Percentiles rank a stretch among this genome's conserved stretches.
phyloP scores from a whole-genome alignment of 2,888 invertebrate genomes.

The Smittia aterrima region DNA sequence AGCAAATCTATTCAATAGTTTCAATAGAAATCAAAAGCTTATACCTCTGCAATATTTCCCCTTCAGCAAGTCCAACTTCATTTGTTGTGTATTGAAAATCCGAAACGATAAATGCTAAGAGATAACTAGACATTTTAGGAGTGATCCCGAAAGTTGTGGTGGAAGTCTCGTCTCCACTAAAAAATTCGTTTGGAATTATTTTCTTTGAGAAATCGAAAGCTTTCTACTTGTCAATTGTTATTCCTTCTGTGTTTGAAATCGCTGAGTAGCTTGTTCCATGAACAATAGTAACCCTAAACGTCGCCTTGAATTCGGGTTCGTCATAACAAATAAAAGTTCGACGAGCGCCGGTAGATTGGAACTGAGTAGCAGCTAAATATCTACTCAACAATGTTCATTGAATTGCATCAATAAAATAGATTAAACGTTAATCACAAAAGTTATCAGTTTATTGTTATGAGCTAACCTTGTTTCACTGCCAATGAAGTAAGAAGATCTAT shows the following conservation, averaged over 20 bases:
- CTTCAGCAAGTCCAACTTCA: not conserved
- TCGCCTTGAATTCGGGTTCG: conserved; percentile 64
- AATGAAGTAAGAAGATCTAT: not conserved
- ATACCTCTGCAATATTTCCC: not conserved
- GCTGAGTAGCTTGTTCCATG: not conserved
- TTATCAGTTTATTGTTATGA: not conserved
- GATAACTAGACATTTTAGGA: conserved; percentile 18
- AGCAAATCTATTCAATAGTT: too few relatives aligned
- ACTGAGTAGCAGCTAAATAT: conserved; percentile 60
- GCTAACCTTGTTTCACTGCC: conserved; percentile 45
- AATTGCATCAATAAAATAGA: conserved; percentile 6
- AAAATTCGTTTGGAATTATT: not conserved
- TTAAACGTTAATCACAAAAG: not conserved
- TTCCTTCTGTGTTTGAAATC: conserved; percentile 5
- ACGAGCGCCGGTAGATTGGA: conserved; percentile 61
- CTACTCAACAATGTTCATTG: conserved; percentile 47
- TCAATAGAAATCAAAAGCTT: not conserved
- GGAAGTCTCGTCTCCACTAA: not conserved
- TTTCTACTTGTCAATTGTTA: not conserved
- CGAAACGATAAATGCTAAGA: conserved; percentile 15
- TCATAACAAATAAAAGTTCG: conserved; percentile 70
- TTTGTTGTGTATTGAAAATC: conserved; percentile 13
- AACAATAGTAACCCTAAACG: conserved; percentile 56
- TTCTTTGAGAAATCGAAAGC: too few relatives aligned
- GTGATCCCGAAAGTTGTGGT: not conserved